Conservation (phyloP, 2,797 vertebrate species). For the Lithobates pipiens region DNA sequence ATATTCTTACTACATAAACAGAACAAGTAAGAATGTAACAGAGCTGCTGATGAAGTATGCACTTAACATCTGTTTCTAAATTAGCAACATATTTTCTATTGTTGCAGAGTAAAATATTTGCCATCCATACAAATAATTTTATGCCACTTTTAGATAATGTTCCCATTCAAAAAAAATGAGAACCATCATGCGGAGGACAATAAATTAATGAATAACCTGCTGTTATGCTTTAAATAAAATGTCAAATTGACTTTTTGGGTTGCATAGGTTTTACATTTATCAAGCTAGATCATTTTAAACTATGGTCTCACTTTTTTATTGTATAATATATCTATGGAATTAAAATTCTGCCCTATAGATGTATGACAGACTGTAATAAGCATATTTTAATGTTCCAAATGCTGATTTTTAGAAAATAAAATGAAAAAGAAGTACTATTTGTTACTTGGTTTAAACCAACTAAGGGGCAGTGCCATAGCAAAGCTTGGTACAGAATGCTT, state of each 20-base stretch:
- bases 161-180: conserved; percentile 42
- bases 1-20: conserved; percentile 54
- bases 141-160: conserved; percentile 59
- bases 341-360: no score
- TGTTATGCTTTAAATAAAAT: conserved; percentile 42
- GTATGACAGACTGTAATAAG: no score
- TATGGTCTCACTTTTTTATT: background rate
- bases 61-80: conserved; percentile 55
- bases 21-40: conserved; percentile 38
- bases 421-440: no score
- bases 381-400: no score
- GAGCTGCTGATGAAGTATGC: conserved; percentile 58
- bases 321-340: background rate
- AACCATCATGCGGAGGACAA: conserved; percentile 56
- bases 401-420: no score
- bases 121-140: conserved; percentile 55
- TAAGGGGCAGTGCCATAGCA: no score
- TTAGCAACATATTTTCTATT: conserved; percentile 57
- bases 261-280: conserved; percentile 19
- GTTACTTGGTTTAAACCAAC: no score
- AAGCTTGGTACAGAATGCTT: no score
- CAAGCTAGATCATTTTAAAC: conserved; percentile 14
- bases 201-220: conserved; percentile 52
- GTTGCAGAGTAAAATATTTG: conserved; percentile 56
- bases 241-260: background rate